Evolutionary conservation across 2,797 vertebrate genomes (phyloP).

Genomic region (Leontopithecus rosalia): DNA sequence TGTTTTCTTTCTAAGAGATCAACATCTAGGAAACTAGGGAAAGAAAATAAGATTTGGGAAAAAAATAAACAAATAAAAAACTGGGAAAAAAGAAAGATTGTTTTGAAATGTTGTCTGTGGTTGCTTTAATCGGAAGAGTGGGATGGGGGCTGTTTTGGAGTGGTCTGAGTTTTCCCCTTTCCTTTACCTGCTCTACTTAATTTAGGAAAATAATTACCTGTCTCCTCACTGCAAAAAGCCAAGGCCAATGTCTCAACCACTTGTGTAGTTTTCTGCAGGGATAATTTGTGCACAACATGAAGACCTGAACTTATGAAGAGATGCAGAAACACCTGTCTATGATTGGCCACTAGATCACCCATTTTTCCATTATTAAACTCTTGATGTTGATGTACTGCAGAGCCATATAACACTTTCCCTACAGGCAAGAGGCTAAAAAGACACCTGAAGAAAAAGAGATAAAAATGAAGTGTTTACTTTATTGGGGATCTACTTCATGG

Average conservation of each 20-base stretch:
- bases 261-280: not conserved
- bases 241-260: not conserved
- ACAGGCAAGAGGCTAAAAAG: not conserved
- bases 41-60: not conserved
- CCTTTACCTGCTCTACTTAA: not conserved
- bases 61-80: not conserved
- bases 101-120: not conserved
- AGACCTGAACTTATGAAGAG: not conserved
- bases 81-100: not conserved
- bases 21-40: not conserved
- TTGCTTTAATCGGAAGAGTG: not conserved
- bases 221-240: not conserved
- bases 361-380: not conserved
- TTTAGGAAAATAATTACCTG: not conserved
- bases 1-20: not conserved
- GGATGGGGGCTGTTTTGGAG: not conserved
- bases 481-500: rapidly evolving
- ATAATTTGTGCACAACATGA: not conserved
- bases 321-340: not conserved
- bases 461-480: not conserved
- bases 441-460: not conserved
- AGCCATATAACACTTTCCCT: not conserved
- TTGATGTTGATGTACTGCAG: not conserved
- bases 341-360: not conserved
- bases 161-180: not conserved